These are phyloP conservation scores for Ectemnius cavifrons DNA, from an alignment of 2,888 invertebrate genomes.

Conservation along the genomic window DNA sequence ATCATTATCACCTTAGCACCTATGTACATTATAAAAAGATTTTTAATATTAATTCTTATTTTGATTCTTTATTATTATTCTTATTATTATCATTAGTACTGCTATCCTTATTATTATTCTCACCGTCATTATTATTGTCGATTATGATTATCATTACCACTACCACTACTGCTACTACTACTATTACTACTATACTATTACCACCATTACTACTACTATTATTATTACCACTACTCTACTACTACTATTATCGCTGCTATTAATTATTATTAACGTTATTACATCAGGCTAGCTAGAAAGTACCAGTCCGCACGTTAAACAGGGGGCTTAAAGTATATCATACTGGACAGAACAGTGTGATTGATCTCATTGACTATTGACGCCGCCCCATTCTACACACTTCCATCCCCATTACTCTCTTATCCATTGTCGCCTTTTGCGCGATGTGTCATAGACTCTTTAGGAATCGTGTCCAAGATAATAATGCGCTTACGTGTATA, in stretches of 20 bases:
- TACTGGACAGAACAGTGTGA: slow-evolving; percentile 66
- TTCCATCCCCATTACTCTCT: slow-evolving; percentile 59
- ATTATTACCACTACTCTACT: slow-evolving; percentile 58
- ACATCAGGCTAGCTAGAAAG: slow-evolving; percentile 70
- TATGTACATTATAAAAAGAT: slow-evolving; percentile 71
- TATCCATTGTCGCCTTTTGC: slow-evolving; percentile 46
- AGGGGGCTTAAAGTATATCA: slow-evolving; percentile 69
- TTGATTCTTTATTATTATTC: slow-evolving; percentile 59
- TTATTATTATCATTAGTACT: slow-evolving; percentile 49
- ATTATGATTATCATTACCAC: slow-evolving; percentile 47
- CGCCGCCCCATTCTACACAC: slow-evolving; percentile 59
- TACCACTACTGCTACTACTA: slow-evolving; percentile 49
- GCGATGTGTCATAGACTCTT: slow-evolving; percentile 67
- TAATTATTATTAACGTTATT: slow-evolving; percentile 72
- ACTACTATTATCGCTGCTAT: slow-evolving; percentile 71
- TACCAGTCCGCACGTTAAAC: slow-evolving; percentile 65
- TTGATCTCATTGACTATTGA: slow-evolving; percentile 77
- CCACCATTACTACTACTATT: slow-evolving; percentile 54
- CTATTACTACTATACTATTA: slow-evolving; percentile 51
- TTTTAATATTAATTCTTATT: slow-evolving; percentile 70
- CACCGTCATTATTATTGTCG: slow-evolving; percentile 33
- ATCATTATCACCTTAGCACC: slow-evolving; percentile 64
- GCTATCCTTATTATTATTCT: slow-evolving; percentile 38
- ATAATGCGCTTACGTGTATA: slow-evolving; percentile 76
- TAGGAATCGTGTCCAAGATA: slow-evolving; percentile 73